Conservation (phyloP, 2,888 invertebrate genomes). For the Acanthosepion lycidas region DNA sequence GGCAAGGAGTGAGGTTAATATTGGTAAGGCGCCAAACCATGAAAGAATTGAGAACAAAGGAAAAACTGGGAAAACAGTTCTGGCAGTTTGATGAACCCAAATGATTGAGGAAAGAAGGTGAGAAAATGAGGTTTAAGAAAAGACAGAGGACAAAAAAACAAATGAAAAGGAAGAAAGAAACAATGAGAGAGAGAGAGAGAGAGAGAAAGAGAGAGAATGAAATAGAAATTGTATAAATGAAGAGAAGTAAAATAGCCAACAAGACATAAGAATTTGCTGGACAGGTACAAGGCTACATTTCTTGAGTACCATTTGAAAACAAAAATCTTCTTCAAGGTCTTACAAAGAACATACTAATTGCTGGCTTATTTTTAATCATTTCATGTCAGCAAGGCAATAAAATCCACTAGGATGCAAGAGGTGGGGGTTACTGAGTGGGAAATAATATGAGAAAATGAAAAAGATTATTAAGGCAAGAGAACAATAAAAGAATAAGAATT, state of each 20-base stretch:
- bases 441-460: no score
- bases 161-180: background rate
- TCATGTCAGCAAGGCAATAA: no score
- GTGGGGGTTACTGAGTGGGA: no score
- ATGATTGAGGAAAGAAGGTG: background rate
- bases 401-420: no score
- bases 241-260: background rate
- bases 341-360: no score
- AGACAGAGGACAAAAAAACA: background rate
- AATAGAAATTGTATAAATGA: background rate
- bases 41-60: background rate
- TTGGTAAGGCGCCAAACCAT: background rate
- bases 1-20: background rate
- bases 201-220: background rate
- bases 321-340: no score
- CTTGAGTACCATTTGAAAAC: no score
- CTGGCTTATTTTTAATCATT: no score
- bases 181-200: background rate
- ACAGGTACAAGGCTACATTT: no score
- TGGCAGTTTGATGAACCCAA: background rate
- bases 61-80: background rate
- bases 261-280: no score
- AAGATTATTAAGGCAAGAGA: no score
- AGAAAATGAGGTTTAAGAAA: background rate
- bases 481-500: no score